These are phyloP conservation scores for Etheostoma nigrum DNA, from an alignment of 2,797 vertebrate genomes.

Conservation along the genomic window DNA sequence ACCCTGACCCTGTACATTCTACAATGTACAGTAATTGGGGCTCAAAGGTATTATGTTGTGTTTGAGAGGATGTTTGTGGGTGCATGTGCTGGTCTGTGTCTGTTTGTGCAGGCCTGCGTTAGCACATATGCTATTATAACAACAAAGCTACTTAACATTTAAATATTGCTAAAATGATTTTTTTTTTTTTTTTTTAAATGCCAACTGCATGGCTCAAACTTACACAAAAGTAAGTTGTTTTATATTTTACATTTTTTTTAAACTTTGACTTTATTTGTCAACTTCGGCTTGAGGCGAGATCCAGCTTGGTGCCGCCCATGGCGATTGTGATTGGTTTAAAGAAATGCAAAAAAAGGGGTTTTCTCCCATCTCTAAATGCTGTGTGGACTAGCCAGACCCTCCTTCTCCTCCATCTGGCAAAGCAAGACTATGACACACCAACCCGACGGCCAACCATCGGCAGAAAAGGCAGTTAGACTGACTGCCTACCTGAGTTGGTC, in stretches of 20 bases:
- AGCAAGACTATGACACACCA: no score
- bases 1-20: not conserved
- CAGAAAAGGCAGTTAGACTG: no score
- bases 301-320: not conserved
- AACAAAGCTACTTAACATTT: conserved; percentile 14
- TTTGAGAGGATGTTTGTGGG: conserved; percentile 15
- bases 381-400: no score
- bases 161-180: not conserved
- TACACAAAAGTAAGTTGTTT: not conserved
- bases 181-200: not conserved
- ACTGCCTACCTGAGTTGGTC: no score
- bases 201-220: not conserved
- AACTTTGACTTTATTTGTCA: not conserved
- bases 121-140: conserved; percentile 30
- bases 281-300: not conserved
- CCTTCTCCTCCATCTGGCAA: no score
- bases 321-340: no score
- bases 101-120: conserved; percentile 25
- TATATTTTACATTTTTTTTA: not conserved
- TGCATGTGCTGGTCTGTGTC: conserved; percentile 16
- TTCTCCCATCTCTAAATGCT: no score
- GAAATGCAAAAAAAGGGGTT: no score
- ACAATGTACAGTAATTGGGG: conserved; percentile 9
- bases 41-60: conserved; percentile 5
- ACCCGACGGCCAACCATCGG: no score